Base-by-base conservation (phyloP, 2,113 vertebrate genomes). In the Ranitomeya variabilis region DNA sequence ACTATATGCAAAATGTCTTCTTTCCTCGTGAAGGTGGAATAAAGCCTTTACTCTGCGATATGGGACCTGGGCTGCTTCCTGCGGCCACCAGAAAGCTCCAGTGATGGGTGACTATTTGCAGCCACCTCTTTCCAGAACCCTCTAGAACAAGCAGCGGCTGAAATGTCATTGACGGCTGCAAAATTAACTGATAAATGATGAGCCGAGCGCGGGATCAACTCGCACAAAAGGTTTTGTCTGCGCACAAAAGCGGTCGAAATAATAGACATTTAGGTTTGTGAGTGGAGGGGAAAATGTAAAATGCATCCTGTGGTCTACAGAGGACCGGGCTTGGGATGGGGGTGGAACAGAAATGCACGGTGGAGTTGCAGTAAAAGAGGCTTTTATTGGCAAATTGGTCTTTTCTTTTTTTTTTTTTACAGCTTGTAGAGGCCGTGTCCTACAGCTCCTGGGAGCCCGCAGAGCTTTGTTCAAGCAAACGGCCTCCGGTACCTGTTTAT, bases 171-270 rank as follows among this genome's bases (percentile, higher is more conserved):
- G 45, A 67, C 45, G 9, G 59, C 81, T 83, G 23, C 64, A n/a
- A 83, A 83, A 83, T 69, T 69, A 83, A 69, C 62, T 64, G 45
- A 67, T 83, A 16, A 83, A 83, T 66, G 64, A 83, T 69, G 81
- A 69, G 45, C 45, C n/a, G 51, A 83, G 81, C 45, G 31, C 21
- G 81, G 81, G 81, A 83, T 69, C 62, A 69, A 15, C 81, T 7
- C 19, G 4, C 62, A 83, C 81, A 83, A 83, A 83, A 45, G 81
- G 81, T 52, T 83, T 83, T 83, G 81, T 83, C 69, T 45, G 0
- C 6, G 37, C 81, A 83, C 81, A 83, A 83, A 52, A 83, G 81
- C 37, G 7, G 81, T 64, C 45, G 62, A 69, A 83, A 83, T 51
- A 83, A 83, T 62, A 83, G 81, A n/a, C 59, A 23, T 83, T 67